A percentile compares a stretch with the other conserved stretches of the same genome.
Conservation (phyloP, 1,140 invertebrate species). For the Sycophila sp. region DNA sequence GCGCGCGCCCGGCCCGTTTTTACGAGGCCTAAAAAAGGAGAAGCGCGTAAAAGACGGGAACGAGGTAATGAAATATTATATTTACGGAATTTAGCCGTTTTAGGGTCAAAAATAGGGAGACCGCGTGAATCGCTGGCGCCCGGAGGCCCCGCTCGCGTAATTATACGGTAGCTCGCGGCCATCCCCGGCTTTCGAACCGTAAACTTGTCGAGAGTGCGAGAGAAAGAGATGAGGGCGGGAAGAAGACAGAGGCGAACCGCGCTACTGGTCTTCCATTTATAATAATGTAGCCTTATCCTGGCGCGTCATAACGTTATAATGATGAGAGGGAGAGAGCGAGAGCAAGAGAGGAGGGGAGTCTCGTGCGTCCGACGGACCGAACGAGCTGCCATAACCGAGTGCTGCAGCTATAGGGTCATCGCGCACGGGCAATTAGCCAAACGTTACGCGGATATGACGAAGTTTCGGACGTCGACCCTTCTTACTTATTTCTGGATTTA, state of each 20-base stretch:
- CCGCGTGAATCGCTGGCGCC: conserved; percentile 34
- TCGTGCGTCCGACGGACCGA: conserved; percentile 29
- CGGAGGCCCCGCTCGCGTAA: conserved; percentile 54
- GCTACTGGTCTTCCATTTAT: conserved; percentile 65
- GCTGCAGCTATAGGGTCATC: background rate
- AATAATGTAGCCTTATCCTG: conserved; percentile 54
- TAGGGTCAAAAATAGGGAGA: conserved; percentile 39
- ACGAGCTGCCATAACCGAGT: conserved; percentile 58
- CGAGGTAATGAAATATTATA: conserved; percentile 52
- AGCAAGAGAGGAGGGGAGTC: too few species aligned
- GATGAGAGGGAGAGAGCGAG: conserved; percentile 36
- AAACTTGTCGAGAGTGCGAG: conserved; percentile 56
- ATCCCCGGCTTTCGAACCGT: conserved; percentile 56
- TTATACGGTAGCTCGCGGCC: conserved; percentile 63
- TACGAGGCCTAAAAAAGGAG: conserved; percentile 48
- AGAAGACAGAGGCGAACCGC: conserved; percentile 42
- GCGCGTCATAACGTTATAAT: conserved; percentile 60
- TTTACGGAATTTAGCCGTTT: conserved; percentile 39
- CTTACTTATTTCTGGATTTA: conserved; percentile 26
- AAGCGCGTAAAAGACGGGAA: conserved; percentile 38
- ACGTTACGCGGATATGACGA: conserved; percentile 42
- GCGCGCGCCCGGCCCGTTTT: conserved; percentile 53
- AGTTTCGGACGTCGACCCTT: conserved; percentile 36
- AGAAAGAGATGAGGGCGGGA: too few species aligned
- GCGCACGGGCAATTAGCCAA: conserved; percentile 51